Conservation (phyloP, 2,113 vertebrate genomes). For the Heliornis fulica region DNA sequence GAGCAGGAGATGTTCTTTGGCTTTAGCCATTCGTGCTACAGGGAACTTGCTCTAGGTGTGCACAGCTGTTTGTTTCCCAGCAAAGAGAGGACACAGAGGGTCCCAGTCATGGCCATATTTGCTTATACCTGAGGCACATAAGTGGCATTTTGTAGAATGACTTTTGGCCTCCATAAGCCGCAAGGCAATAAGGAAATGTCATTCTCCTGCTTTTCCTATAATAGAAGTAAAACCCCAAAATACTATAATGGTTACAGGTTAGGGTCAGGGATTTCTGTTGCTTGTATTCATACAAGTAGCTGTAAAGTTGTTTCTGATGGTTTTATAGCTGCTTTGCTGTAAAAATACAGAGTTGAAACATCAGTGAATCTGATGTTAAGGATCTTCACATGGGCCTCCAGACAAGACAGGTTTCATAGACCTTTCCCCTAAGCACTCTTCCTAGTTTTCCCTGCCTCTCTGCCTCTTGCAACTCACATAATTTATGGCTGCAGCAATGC, state of each 20-base stretch:
- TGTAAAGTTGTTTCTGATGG: background rate
- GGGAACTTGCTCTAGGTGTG: background rate
- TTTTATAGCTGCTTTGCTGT: background rate
- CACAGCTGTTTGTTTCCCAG: background rate
- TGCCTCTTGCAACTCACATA: background rate
- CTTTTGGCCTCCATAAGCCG: background rate
- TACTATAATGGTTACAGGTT: background rate
- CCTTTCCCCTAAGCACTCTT: background rate
- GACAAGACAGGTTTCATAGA: background rate
- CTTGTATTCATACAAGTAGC: background rate
- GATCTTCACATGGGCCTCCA: background rate
- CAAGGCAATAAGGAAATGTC: background rate
- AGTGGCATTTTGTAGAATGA: background rate
- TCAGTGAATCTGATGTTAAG: background rate
- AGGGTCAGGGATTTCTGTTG: background rate
- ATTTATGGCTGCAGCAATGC: background rate
- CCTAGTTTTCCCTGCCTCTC: background rate
- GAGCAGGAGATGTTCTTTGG: background rate
- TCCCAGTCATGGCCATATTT: background rate
- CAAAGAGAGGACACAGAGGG: background rate
- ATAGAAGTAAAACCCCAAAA: background rate
- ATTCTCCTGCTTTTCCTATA: background rate
- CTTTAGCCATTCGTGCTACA: background rate
- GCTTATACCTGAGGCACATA: background rate
- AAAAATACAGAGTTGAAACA: background rate